Percentiles rank a stretch among this genome's conserved stretches.
Conservation (phyloP, 2,113 vertebrate species). For the Carlito syrichta region DNA sequence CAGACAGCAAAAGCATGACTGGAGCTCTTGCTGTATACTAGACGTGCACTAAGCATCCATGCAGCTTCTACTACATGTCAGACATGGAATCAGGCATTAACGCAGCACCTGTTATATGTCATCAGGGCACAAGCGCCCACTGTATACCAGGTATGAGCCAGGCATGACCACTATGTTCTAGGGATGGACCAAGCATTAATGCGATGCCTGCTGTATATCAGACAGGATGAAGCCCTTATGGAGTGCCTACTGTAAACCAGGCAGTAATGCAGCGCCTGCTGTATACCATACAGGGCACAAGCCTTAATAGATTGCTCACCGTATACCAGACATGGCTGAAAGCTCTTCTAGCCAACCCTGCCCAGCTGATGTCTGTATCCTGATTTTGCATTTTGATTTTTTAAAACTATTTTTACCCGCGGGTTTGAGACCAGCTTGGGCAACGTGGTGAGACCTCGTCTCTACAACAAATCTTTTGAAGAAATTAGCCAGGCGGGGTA, state of each 20-base stretch:
- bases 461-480: too few relatives aligned
- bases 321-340: background rate
- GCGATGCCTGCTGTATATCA: background rate
- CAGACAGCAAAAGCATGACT: background rate
- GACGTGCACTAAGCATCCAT: background rate
- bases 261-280: background rate
- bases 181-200: background rate
- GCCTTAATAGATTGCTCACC: background rate
- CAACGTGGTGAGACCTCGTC: too few relatives aligned
- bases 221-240: too few relatives aligned
- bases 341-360: background rate
- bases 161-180: background rate
- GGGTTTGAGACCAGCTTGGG: too few relatives aligned
- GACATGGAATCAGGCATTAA: background rate
- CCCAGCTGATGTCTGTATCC: background rate
- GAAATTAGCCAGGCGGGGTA: too few relatives aligned
- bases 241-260: background rate
- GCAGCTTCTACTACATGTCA: background rate
- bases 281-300: background rate
- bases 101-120: background rate
- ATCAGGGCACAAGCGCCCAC: too few relatives aligned
- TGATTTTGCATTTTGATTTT: background rate
- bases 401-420: too few relatives aligned
- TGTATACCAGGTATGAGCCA: background rate
- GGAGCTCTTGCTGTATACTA: background rate